Evolutionary conservation across 1,140 invertebrate species (phyloP), one percentile per base, ranked within the genome.

Genomic region (Phthorimaea operculella): DNA sequence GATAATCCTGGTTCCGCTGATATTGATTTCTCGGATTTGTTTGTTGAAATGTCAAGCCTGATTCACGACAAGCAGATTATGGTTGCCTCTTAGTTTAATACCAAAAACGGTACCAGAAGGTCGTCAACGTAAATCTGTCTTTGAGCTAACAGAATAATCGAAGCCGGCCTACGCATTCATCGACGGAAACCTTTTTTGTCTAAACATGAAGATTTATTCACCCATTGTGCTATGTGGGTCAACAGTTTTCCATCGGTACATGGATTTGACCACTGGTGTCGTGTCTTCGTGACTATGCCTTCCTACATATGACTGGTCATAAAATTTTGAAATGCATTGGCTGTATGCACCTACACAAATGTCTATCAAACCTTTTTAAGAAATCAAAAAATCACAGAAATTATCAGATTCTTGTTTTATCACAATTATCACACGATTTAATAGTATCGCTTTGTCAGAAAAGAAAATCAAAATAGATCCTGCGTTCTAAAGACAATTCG

Each of bases 211-310:
- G 72, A 80, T 83, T 83, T 82, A 80, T 80, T 66, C 60, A 57
- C 53, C 66, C 60, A 79, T 83, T 80, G 76, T 78, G 59, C 58
- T 68, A 73, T 71, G 68, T 79, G 62, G 76, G 77, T 73, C 74
- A 79, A 64, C 61, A 60, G 61, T 71, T 73, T 74, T 70, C 64
- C 65, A 73, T 64, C 60, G 61, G 62, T 62, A 60, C 52, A 12
- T 39, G 10, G 36, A 39, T n/a, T n/a, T 10, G n/a, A 10, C 36
- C 10, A 39, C 36, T 39, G 36, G 36, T 39, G 8, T 10, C n/a
- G 36, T 39, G 21, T 6, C 21, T 28, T 28, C 21, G 21, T 28
- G 21, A 28, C 21, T 28, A 28, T 28, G 21, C 21, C 21, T 28
- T n/a, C n/a, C n/a, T n/a, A n/a, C n/a, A 28, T 28, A 28, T 4